Evolutionary conservation across 2,797 vertebrate genomes (phyloP).

Genomic region (Gallirallus australis): DNA sequence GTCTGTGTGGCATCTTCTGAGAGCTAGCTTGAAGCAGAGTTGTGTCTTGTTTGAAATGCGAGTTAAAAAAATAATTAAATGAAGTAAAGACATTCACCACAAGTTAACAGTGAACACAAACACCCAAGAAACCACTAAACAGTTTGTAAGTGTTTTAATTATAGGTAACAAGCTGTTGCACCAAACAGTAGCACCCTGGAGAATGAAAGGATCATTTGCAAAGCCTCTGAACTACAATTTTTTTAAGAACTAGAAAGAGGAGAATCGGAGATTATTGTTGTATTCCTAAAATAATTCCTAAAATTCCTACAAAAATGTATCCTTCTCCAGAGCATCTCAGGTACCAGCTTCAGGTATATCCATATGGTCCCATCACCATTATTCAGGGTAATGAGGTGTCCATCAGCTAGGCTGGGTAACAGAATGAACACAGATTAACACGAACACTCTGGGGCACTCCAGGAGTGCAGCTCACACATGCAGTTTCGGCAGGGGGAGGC

Average conservation of each 20-base stretch:
- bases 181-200: background rate
- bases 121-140: background rate
- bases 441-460: background rate
- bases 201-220: background rate
- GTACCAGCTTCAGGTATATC: background rate
- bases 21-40: background rate
- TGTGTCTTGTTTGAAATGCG: background rate
- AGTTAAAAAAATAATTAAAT: background rate
- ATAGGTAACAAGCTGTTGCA: background rate
- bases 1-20: background rate
- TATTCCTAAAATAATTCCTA: background rate
- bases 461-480: fast-evolving
- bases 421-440: background rate
- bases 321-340: background rate
- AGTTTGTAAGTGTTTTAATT: background rate
- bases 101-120: background rate
- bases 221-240: background rate
- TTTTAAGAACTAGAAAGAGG: background rate
- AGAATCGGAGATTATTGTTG: background rate
- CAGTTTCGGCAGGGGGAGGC: background rate
- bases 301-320: background rate
- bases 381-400: background rate
- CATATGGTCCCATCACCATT: background rate
- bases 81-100: background rate
- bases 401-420: background rate